Base-by-base conservation (phyloP, 2,888 invertebrate genomes). In the Timandra comae region DNA sequence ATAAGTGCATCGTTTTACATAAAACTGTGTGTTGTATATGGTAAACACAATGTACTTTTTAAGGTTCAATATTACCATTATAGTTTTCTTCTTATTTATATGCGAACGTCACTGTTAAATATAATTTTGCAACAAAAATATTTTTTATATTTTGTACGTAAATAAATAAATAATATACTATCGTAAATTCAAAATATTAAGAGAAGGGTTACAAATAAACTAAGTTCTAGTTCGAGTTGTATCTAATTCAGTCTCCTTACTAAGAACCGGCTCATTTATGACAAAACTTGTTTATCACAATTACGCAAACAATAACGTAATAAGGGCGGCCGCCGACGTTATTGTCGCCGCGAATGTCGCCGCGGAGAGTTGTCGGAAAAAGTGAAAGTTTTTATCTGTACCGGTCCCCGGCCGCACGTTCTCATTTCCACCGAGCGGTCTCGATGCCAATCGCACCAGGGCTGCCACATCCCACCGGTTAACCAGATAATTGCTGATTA, bases 361-460 rank as follows among this genome's bases (percentile, higher is more conserved):
- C 72, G 66, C 59, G 41, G 73, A 73, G 75, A 67, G 65, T 73
- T 68, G 71, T 67, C 69, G 67, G 74, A 71, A 78, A 76, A 79
- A 80, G 79, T 76, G 75, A 81, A 82, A 81, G 79, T 82, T 84
- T 82, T 82, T 82, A 81, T 81, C 79, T 72, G 63, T 45, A 53
- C 53, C 57, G 56, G 67, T 78, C 78, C 81, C 77, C 52, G 63
- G 73, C 60, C 68, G 66, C 62, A 64, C 73, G 74, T 78, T 75
- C 65, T 75, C 75, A 77, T 81, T 79, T 79, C 69, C 71, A 72
- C 67, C 32, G 63, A 64, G 67, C 69, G 68, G 68, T 70, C 74
- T 70, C 74, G 80, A 81, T 78, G 63, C 71, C 66, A n/a, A 79
- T 78, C 78, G 64, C 53, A 46, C 33, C 51, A 70, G 69, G 72